Evolutionary conservation across 2,797 vertebrate genomes (phyloP).

Genomic region (Gallinago stenura): DNA sequence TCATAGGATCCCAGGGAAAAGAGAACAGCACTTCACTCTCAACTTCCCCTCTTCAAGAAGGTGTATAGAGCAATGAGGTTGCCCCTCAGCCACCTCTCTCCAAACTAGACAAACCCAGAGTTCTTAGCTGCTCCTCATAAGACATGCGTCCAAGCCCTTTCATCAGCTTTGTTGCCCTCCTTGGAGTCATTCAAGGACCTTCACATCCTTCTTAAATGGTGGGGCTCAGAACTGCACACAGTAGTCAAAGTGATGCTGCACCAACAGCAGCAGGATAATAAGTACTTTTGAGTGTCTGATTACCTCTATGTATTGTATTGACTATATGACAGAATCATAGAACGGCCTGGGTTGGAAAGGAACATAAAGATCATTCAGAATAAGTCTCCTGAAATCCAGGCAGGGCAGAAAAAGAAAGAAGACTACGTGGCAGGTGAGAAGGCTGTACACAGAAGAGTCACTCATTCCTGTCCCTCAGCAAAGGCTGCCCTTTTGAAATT

Average conservation of each 20-base stretch:
- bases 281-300: not conserved
- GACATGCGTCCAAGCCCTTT: not conserved
- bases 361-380: not conserved
- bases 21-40: not conserved
- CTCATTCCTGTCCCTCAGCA: not conserved
- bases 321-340: not conserved
- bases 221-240: not conserved
- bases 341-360: not conserved
- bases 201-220: not conserved
- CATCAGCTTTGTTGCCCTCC: not conserved
- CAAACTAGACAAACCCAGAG: not conserved
- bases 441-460: not conserved
- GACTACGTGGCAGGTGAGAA: not conserved
- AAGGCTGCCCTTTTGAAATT: not conserved
- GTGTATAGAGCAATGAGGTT: not conserved
- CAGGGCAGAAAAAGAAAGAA: not conserved
- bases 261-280: fast-evolving
- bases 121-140: not conserved
- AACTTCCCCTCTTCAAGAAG: not conserved
- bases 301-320: not conserved
- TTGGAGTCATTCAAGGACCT: fast-evolving
- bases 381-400: not conserved
- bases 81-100: not conserved
- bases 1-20: not conserved
- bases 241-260: not conserved